Conservation (phyloP, 2,888 invertebrate genomes). For the Lobophora halterata region DNA sequence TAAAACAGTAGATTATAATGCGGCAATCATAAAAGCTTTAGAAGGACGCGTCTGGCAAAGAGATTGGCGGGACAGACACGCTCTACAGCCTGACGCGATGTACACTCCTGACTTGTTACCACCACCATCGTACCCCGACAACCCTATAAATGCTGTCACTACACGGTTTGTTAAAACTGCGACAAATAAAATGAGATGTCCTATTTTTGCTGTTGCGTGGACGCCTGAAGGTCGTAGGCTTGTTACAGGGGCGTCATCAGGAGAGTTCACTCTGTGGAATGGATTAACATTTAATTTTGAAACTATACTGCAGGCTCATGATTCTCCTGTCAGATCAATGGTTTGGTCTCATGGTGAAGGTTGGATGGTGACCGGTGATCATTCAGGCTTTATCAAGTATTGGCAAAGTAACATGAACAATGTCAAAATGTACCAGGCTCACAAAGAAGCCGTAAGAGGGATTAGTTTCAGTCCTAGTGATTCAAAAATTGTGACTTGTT, state of each 20-base stretch:
- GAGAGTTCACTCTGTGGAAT: constrained; percentile 99
- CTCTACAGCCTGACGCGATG: constrained; percentile 96
- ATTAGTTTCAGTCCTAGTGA: constrained; percentile 99
- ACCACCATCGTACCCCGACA: constrained; percentile 95
- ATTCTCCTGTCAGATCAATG: constrained; percentile 99
- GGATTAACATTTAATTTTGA: constrained; percentile 99
- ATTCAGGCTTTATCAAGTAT: constrained; percentile 99
- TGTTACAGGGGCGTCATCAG: constrained; percentile 99
- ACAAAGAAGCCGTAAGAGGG: constrained; percentile 99
- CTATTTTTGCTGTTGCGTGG: constrained; percentile 99
- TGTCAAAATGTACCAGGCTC: constrained; percentile 99
- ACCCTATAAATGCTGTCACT: constrained; percentile 97
- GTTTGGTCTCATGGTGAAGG: constrained; percentile 99
- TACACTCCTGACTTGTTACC: constrained; percentile 97
- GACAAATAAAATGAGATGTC: constrained; percentile 99
- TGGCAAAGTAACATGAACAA: constrained; percentile 99
- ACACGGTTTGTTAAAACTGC: constrained; percentile 99
- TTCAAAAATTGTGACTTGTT: constrained; percentile 99
- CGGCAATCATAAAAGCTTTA: constrained; percentile 94
- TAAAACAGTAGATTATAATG: constrained; percentile 99
- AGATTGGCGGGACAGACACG: constrained; percentile 92
- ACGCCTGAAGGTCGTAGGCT: constrained; percentile 98
- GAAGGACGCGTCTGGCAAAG: constrained; percentile 98
- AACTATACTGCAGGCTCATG: constrained; percentile 99
- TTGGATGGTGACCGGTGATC: constrained; percentile 99